Base-by-base conservation (phyloP, 2,113 vertebrate species). In the Nothocercus nigrocapillus region DNA sequence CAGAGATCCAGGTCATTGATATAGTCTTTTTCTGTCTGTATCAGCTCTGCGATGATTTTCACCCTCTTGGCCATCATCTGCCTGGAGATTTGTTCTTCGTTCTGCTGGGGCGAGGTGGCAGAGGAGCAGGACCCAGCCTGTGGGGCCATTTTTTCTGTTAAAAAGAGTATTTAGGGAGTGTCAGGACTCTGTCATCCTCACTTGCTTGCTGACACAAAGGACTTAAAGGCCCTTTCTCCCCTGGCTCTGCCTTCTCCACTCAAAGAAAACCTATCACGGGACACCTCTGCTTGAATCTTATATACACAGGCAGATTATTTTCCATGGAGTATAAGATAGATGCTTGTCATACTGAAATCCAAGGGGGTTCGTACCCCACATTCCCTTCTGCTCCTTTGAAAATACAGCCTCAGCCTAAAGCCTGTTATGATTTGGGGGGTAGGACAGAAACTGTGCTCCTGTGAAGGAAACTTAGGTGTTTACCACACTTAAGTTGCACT, bases 11-110 rank as follows among this genome's bases (percentile, higher is more conserved):
- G 93, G 67, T 99, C 98, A 0, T 92, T 98, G 93, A 99, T 97
- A 79, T 98, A 99, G 94, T 99, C 99, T 77, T 96, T 98, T 86
- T 99, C 99, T 0, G 99, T 99, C 97, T 99, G 99, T 56, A 99
- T 85, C 36, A 99, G 98, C 93, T 99, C 99, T 88, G 98, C 78
- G 2, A 99, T 99, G 96, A 99, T 98, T 95, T 99, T 99, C 14
- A 95, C 97, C 84, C 99, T 98, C 89, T 97, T 99, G 59, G 94
- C 98, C 99, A 99, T 99, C 98, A 99, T 98, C 74, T 96, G 96
- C 10, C 38, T 93, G 19, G 95, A 97, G 32, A 98, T 74, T 19
- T 97, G 95, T 94, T 99, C 98, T 77, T 99, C 98, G 0, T 98
- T 98, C 89, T 99, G 98, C 73, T 98, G 85, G 0, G 44, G 92